phyloP scores from a whole-genome alignment of 2,797 vertebrate genomes.

The Onychomys leucogaster region DNA sequence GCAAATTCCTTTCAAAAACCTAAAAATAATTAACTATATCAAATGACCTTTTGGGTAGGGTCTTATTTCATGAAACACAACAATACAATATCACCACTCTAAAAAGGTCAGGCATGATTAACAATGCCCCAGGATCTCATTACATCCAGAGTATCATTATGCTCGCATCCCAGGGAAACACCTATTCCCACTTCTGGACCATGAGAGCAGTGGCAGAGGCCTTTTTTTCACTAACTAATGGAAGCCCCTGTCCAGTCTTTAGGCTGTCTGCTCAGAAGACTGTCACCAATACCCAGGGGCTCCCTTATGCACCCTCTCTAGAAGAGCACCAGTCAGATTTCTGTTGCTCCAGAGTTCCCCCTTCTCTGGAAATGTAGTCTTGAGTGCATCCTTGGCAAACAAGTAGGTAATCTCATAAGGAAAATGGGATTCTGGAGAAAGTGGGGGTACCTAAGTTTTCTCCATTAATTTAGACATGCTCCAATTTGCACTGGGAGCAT shows the following conservation, averaged over 20 bases:
- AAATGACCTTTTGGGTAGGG: neutral
- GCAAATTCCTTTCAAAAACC: constrained; percentile 52
- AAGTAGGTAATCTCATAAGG: neutral
- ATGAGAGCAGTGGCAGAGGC: neutral
- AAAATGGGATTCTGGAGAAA: constrained; percentile 49
- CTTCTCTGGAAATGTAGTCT: neutral
- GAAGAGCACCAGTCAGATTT: neutral
- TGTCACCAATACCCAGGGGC: neutral
- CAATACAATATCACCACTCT: neutral
- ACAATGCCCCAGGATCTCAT: constrained; percentile 49
- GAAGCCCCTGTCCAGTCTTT: neutral
- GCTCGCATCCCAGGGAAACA: neutral
- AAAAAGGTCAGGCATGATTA: constrained; percentile 64
- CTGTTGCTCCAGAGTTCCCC: neutral
- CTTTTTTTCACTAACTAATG: neutral
- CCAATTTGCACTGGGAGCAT: constrained; percentile 59
- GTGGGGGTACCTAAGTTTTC: constrained; percentile 31
- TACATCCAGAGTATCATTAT: constrained; percentile 4
- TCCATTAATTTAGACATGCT: constrained; percentile 68
- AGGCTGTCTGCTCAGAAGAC: neutral
- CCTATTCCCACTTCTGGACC: neutral
- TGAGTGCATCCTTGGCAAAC: constrained; percentile 21
- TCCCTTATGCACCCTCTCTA: neutral
- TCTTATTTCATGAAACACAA: constrained; percentile 43
- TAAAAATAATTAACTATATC: neutral